These are phyloP conservation scores for Eudasyphora cyanicolor DNA, from an alignment of 2,888 invertebrate genomes.

Conservation along the genomic window DNA sequence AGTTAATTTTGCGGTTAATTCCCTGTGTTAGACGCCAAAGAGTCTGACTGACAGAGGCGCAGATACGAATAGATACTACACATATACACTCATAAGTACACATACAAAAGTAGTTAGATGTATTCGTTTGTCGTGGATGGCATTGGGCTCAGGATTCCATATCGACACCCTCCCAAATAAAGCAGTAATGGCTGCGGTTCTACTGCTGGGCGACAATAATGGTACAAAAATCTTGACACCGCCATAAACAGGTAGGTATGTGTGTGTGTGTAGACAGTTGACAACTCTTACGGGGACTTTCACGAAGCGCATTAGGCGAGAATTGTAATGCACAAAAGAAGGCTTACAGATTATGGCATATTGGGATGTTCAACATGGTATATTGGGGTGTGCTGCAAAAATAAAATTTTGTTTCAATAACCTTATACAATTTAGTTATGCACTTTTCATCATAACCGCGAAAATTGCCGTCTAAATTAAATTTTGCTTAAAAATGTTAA, in stretches of 20 bases:
- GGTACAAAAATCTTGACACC: no score
- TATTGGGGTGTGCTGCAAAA: no score
- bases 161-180: no score
- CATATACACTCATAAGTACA: no score
- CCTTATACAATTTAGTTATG: no score
- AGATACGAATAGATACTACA: background rate
- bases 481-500: no score
- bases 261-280: no score
- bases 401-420: no score
- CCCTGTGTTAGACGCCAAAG: background rate
- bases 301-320: background rate
- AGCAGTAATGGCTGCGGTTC: background rate
- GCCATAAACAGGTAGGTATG: no score
- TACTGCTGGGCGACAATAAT: background rate
- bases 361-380: no score
- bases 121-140: background rate
- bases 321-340: background rate
- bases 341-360: background rate
- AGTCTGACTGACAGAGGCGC: background rate
- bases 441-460: no score
- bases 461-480: no score
- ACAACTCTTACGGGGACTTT: background rate
- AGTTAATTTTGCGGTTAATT: slow-evolving; percentile 36
- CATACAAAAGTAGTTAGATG: background rate
- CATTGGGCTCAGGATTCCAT: background rate